A percentile compares a stretch with the other conserved stretches of the same genome.
Conservation (phyloP, 2,113 vertebrate species). For the Dromaius novaehollandiae region DNA sequence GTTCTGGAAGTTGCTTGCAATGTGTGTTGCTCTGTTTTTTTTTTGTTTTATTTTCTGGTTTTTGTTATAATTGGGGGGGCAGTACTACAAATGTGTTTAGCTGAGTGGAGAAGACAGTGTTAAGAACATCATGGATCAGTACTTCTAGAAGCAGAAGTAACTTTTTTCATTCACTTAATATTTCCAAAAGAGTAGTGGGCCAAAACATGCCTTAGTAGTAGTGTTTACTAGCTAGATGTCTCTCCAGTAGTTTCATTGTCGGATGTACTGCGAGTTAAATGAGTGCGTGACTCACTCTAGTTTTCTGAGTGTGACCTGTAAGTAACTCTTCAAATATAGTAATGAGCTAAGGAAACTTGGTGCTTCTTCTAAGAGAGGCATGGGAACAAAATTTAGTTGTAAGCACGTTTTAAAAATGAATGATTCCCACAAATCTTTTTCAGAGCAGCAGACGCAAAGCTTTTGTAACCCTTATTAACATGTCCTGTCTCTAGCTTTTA, state of each 20-base stretch:
- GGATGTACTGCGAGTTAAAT: neutral
- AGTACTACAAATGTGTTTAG: neutral
- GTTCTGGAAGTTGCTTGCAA: neutral
- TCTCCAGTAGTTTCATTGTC: neutral
- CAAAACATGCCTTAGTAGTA: neutral
- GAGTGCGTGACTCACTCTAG: slow-evolving; percentile 16
- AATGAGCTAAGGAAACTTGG: neutral
- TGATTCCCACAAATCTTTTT: neutral
- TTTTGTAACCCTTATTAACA: neutral
- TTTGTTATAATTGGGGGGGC: neutral
- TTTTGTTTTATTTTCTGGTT: neutral
- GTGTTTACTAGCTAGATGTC: slow-evolving; percentile 14
- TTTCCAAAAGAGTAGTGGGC: neutral
- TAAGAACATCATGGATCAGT: neutral
- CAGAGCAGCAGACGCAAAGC: slow-evolving; percentile 13
- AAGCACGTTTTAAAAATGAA: neutral
- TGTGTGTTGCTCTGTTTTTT: neutral
- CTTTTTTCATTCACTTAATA: neutral
- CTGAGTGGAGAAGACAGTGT: neutral
- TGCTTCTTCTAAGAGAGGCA: neutral
- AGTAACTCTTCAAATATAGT: neutral
- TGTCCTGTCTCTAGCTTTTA: neutral
- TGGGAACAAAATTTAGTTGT: neutral
- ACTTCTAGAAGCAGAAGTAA: neutral
- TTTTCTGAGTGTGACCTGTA: slow-evolving; percentile 31